Conservation (phyloP, 2,888 invertebrate species). For the Polyommatus iphigenia region DNA sequence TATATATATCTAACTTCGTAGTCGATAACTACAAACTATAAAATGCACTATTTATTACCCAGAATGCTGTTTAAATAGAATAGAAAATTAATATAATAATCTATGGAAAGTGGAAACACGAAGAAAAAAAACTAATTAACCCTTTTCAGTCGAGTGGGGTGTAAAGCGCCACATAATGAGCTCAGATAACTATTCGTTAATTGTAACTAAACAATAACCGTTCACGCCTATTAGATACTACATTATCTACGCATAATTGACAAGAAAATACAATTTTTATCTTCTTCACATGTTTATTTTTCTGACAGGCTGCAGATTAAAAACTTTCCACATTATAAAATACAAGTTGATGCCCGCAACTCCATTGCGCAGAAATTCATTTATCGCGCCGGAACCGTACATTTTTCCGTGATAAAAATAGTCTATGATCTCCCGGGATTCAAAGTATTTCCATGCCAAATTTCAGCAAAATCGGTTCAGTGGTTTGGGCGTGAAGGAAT, state of each 20-base stretch:
- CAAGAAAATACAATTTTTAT: conserved; percentile 7
- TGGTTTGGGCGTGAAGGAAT: too few relatives aligned
- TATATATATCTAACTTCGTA: too few relatives aligned
- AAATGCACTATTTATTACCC: too few relatives aligned
- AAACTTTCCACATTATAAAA: background rate
- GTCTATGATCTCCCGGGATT: too few relatives aligned
- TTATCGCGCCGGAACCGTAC: too few relatives aligned
- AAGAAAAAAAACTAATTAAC: background rate
- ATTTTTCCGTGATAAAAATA: too few relatives aligned
- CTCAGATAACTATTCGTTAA: background rate
- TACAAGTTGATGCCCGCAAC: too few relatives aligned
- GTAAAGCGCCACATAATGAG: conserved; percentile 6
- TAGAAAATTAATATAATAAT: background rate
- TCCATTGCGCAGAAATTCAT: too few relatives aligned
- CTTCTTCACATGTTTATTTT: conserved; percentile 8
- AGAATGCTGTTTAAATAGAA: too few relatives aligned
- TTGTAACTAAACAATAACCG: conserved; percentile 16
- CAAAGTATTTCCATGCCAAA: too few relatives aligned
- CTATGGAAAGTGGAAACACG: background rate
- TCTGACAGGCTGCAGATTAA: background rate
- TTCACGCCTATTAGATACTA: conserved; percentile 11
- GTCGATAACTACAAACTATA: too few relatives aligned
- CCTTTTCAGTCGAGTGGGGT: background rate
- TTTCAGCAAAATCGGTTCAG: too few relatives aligned
- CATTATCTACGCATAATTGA: conserved; percentile 15